These are phyloP conservation scores for Calliscelio sp. DNA, from an alignment of 2,888 invertebrate genomes.

Conservation along the genomic window DNA sequence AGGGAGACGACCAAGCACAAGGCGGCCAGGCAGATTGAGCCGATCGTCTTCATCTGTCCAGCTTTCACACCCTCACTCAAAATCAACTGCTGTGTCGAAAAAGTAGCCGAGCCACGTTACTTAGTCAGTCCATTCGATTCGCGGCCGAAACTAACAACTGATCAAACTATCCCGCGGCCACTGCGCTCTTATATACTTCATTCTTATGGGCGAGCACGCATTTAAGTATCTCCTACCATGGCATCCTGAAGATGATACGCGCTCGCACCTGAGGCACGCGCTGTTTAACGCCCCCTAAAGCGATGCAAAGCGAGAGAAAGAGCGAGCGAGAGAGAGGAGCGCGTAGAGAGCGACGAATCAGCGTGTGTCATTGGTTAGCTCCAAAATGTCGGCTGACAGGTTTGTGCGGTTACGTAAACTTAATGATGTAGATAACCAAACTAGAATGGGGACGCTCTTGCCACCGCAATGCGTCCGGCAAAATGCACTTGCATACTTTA, in stretches of 20 bases:
- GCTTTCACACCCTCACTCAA: slow-evolving; percentile 68
- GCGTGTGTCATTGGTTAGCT: slow-evolving; percentile 77
- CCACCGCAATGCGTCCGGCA: slow-evolving; percentile 79
- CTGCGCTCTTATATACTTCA: slow-evolving; percentile 79
- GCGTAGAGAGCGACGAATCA: slow-evolving; percentile 59
- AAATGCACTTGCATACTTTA: slow-evolving; percentile 81
- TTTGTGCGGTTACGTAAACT: slow-evolving; percentile 84
- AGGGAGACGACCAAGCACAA: slow-evolving; percentile 71
- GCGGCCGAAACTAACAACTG: slow-evolving; percentile 73
- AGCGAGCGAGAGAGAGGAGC: slow-evolving; percentile 17
- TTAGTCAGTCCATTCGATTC: slow-evolving; percentile 71
- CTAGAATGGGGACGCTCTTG: slow-evolving; percentile 83
- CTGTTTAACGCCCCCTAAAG: too few relatives aligned
- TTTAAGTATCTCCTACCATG: slow-evolving; percentile 76
- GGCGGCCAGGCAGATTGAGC: slow-evolving; percentile 71
- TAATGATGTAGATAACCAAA: slow-evolving; percentile 84
- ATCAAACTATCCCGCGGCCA: slow-evolving; percentile 73
- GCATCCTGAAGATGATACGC: slow-evolving; percentile 70
- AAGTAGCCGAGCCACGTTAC: slow-evolving; percentile 47
- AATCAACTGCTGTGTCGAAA: slow-evolving; percentile 7
- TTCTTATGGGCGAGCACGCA: slow-evolving; percentile 70
- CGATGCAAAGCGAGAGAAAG: too few relatives aligned
- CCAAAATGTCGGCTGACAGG: slow-evolving; percentile 83
- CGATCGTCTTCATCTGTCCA: slow-evolving; percentile 75
- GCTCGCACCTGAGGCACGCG: slow-evolving; percentile 81